A percentile compares a stretch with the other conserved stretches of the same genome.
Conservation (phyloP, 2,888 invertebrate genomes). For the Hirtodrosophila confusa region DNA sequence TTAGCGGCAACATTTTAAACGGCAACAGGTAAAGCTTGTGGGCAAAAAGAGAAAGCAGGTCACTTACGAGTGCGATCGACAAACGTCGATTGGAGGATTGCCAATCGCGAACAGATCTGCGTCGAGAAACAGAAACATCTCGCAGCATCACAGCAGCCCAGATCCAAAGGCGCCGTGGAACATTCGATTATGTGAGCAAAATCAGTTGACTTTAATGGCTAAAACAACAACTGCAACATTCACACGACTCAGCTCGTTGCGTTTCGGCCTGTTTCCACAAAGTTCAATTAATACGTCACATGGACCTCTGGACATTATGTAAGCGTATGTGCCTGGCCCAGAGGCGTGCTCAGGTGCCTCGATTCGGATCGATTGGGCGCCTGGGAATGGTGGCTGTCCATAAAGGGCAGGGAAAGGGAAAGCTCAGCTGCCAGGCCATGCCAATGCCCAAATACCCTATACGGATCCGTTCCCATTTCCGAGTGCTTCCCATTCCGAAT, state of each 20-base stretch:
- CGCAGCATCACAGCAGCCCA: slow-evolving; percentile 15
- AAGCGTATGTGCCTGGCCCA: slow-evolving; percentile 18
- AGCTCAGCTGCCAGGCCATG: slow-evolving; percentile 7
- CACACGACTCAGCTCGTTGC: slow-evolving; percentile 21
- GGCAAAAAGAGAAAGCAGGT: slow-evolving; percentile 73
- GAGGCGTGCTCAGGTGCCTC: slow-evolving; percentile 9
- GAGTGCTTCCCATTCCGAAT: too few species aligned
- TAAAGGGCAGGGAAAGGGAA: slow-evolving; percentile 13
- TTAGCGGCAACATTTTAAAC: neutral
- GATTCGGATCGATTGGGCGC: slow-evolving; percentile 25
- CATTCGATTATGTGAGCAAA: slow-evolving; percentile 47
- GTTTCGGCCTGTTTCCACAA: slow-evolving; percentile 21
- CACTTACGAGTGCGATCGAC: slow-evolving; percentile 54
- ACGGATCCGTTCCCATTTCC: too few species aligned
- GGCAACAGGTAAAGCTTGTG: slow-evolving; percentile 43
- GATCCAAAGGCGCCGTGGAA: slow-evolving; percentile 3
- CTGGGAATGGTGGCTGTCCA: slow-evolving; percentile 24
- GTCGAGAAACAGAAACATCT: slow-evolving; percentile 10
- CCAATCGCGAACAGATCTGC: slow-evolving; percentile 36
- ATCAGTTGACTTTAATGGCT: slow-evolving; percentile 33
- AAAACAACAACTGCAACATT: slow-evolving; percentile 14
- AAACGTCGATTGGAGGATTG: slow-evolving; percentile 61
- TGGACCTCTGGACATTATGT: slow-evolving; percentile 40
- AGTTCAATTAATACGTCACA: slow-evolving; percentile 74
- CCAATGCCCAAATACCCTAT: slow-evolving; percentile 7